Evolutionary conservation across 2,113 vertebrate genomes (phyloP).

Genomic region (Atrichornis clamosus): DNA sequence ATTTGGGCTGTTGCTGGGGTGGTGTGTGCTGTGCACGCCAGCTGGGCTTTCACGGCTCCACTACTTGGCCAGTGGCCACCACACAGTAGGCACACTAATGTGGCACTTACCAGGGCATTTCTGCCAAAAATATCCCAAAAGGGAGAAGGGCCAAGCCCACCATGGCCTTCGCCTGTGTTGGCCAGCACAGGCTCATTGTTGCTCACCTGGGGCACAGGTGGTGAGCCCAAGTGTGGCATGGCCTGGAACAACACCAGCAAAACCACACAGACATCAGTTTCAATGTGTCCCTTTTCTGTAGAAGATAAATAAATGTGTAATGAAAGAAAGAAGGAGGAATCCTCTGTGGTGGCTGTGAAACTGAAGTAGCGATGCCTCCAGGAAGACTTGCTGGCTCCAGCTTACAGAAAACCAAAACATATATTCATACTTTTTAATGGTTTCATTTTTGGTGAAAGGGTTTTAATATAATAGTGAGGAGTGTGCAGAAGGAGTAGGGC

Average conservation of each 20-base stretch:
- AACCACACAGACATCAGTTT: not conserved
- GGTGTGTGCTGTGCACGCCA: accelerated
- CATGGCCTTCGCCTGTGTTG: not conserved
- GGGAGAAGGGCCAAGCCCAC: not conserved
- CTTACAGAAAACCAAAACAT: not conserved
- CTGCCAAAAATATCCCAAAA: not conserved
- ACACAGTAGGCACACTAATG: accelerated
- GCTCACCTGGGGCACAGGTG: not conserved
- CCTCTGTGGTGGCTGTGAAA: not conserved
- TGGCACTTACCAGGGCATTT: not conserved
- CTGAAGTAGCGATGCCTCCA: not conserved
- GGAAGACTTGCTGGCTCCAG: not conserved
- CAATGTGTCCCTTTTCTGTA: not conserved
- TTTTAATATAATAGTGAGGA: not conserved
- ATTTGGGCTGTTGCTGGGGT: not conserved
- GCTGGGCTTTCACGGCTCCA: not conserved
- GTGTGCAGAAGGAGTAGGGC: not conserved
- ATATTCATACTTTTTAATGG: not conserved
- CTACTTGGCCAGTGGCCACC: not conserved
- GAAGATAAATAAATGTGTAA: not conserved
- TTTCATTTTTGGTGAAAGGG: not conserved
- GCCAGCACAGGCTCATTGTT: accelerated
- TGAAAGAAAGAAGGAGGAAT: not conserved
- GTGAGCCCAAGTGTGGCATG: accelerated
- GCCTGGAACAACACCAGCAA: not conserved